Conservation (phyloP, 1,140 invertebrate genomes). For the Lamellibrachia luymesi region DNA sequence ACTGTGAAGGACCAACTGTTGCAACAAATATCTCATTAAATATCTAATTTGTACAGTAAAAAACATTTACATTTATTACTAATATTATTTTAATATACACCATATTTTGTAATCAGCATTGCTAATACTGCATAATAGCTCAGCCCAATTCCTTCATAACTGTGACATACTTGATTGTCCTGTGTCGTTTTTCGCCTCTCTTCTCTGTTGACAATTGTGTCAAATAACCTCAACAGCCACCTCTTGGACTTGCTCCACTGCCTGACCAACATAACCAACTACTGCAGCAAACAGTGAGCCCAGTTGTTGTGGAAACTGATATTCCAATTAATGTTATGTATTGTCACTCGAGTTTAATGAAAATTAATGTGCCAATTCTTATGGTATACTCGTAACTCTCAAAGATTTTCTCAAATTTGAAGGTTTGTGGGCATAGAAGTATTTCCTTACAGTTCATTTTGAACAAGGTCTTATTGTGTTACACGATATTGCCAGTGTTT, state of each 20-base stretch:
- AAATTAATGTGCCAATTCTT: not conserved
- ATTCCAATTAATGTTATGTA: not conserved
- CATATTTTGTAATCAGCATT: too few relatives aligned
- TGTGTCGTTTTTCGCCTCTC: constrained; percentile 19
- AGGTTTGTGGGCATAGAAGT: too few relatives aligned
- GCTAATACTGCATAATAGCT: too few relatives aligned
- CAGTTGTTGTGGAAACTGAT: not conserved
- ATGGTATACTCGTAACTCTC: not conserved
- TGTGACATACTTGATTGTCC: constrained; percentile 20
- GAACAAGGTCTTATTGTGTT: too few relatives aligned
- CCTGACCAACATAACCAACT: constrained; percentile 18
- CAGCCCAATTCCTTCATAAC: not conserved
- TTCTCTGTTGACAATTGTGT: not conserved
- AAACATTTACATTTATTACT: too few relatives aligned
- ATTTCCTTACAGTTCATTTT: too few relatives aligned
- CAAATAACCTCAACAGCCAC: constrained; percentile 33
- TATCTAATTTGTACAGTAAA: too few relatives aligned
- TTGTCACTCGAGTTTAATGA: not conserved
- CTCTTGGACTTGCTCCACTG: constrained; percentile 35
- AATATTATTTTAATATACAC: too few relatives aligned
- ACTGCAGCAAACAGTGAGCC: not conserved
- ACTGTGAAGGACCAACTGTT: too few relatives aligned
- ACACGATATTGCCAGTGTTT: too few relatives aligned
- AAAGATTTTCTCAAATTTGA: too few relatives aligned
- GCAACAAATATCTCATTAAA: too few relatives aligned